phyloP scores from a whole-genome alignment of 2,113 vertebrate species.

The Gallinago media region DNA sequence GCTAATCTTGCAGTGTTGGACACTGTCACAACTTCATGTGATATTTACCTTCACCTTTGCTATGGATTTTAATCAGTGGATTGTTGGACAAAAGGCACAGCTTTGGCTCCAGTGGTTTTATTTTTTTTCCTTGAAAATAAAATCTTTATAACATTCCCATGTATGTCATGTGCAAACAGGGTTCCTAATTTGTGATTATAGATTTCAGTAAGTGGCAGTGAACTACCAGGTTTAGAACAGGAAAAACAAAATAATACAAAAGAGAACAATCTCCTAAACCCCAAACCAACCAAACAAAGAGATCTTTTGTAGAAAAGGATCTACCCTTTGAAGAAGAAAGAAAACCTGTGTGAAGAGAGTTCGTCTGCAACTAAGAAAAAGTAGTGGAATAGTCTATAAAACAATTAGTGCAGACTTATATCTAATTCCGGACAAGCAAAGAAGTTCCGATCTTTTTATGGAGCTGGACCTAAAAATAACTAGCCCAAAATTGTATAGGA shows the following conservation, averaged over 20 bases:
- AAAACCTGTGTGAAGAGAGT: background rate
- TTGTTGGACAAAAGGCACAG: background rate
- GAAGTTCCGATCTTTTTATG: background rate
- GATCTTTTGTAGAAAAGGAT: background rate
- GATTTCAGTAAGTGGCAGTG: background rate
- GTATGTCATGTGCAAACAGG: background rate
- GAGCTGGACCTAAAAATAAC: background rate
- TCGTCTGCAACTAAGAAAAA: background rate
- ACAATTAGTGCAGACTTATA: background rate
- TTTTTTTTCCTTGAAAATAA: background rate
- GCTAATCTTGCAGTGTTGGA: background rate
- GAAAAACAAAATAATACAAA: background rate
- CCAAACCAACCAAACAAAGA: rapidly evolving
- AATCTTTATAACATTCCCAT: background rate
- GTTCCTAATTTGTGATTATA: background rate
- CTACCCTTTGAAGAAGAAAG: background rate
- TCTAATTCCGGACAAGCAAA: background rate
- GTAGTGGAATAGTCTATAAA: background rate
- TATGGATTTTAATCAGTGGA: background rate
- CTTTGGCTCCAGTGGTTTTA: background rate
- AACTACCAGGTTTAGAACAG: background rate
- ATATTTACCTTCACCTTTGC: background rate
- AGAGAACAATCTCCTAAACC: rapidly evolving
- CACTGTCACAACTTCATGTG: background rate
- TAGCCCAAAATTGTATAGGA: background rate